Evolutionary conservation across 2,888 invertebrate genomes (phyloP).

Genomic region (Anagyrus pseudococci): DNA sequence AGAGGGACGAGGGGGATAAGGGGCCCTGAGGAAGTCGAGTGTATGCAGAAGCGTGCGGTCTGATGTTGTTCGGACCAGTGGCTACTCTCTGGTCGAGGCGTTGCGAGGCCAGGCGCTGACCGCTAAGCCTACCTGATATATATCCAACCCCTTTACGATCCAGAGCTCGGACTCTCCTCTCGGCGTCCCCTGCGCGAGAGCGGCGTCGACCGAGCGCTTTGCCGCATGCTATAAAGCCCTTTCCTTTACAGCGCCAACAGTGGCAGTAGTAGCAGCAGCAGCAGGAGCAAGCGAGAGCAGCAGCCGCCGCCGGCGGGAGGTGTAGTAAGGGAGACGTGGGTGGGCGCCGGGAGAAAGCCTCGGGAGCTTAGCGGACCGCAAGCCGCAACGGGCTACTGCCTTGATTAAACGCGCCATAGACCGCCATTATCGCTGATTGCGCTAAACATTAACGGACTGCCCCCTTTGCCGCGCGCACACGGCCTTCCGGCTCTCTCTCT

Average conservation of each 20-base stretch:
- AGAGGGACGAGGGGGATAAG: no score
- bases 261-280: constrained; percentile 7
- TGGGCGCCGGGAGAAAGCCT: no score
- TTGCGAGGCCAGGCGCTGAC: constrained; percentile 55
- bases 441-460: constrained; percentile 61
- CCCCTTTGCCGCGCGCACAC: constrained; percentile 12
- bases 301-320: no score
- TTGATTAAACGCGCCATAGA: constrained; percentile 63
- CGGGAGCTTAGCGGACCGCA: constrained; percentile 55
- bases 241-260: constrained; percentile 50
- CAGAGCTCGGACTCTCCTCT: constrained; percentile 34
- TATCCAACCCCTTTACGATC: constrained; percentile 49
- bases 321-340: no score
- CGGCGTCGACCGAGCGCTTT: constrained; percentile 36
- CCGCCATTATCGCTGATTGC: constrained; percentile 63
- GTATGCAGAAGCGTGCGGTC: no score
- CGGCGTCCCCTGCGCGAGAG: constrained; percentile 1
- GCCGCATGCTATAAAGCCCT: constrained; percentile 42
- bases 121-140: constrained; percentile 60
- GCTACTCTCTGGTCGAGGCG: constrained; percentile 58
- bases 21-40: no score
- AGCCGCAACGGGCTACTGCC: constrained; percentile 62
- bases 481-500: no score
- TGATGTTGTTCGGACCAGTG: constrained; percentile 47
- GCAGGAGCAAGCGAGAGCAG: constrained; percentile 16